phyloP scores from a whole-genome alignment of 2,113 vertebrate species.

The Ophthalmolycus amberensis region DNA sequence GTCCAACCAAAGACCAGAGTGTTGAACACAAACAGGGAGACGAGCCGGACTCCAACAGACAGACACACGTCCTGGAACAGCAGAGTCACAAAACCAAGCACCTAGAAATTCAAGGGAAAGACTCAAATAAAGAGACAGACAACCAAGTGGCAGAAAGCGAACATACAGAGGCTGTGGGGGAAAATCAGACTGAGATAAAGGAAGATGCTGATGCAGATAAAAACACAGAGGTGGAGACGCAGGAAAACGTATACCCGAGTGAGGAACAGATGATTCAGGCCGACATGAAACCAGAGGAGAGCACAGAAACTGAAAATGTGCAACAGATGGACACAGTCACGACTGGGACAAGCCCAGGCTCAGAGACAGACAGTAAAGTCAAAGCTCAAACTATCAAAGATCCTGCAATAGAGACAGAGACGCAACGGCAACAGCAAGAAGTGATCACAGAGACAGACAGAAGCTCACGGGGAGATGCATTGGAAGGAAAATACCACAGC shows the following conservation, averaged over 20 bases:
- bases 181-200: conserved; percentile 4
- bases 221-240: conserved; percentile 6
- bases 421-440: conserved; percentile 27
- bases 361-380: neutral
- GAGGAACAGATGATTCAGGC: conserved; percentile 27
- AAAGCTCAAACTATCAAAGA: conserved; percentile 10
- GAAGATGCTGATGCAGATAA: neutral
- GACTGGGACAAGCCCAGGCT: conserved; percentile 11
- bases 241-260: neutral
- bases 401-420: conserved; percentile 3
- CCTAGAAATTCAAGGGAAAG: conserved; percentile 34
- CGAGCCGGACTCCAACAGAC: neutral
- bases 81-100: neutral
- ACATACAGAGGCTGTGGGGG: conserved; percentile 4
- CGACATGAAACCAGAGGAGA: conserved; percentile 19
- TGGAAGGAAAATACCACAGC: conserved; percentile 21
- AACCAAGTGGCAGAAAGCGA: conserved; percentile 20
- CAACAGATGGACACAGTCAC: conserved; percentile 18
- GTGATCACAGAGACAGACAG: conserved; percentile 14
- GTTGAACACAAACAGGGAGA: conserved; percentile 11
- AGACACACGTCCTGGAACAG: conserved; percentile 24
- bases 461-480: neutral
- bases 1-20: conserved; percentile 15
- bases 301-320: conserved; percentile 32
- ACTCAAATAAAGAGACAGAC: conserved; percentile 10